These are phyloP conservation scores for Drosophila paracracens DNA, from an alignment of 2,888 invertebrate genomes.

Conservation along the genomic window DNA sequence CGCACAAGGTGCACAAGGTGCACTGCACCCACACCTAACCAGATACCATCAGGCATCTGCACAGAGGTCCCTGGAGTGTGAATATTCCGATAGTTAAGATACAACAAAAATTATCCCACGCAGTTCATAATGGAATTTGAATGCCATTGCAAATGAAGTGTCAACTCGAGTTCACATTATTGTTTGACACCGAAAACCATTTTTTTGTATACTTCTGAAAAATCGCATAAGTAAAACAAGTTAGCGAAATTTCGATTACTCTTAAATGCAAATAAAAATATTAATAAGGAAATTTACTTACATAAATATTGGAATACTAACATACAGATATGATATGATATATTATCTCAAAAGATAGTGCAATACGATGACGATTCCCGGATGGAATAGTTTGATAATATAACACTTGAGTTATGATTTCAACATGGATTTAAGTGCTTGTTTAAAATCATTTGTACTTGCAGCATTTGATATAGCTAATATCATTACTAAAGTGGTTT, in stretches of 20 bases:
- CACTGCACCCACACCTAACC: constrained; percentile 17
- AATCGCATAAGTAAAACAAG: neutral
- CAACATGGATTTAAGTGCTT: neutral
- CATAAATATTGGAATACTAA: neutral
- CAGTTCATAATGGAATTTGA: constrained; percentile 29
- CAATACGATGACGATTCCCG: neutral
- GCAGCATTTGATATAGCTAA: neutral
- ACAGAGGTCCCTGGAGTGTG: constrained; percentile 27
- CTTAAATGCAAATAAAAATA: neutral
- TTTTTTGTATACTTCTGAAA: neutral
- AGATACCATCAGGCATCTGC: constrained; percentile 40
- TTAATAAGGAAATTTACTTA: neutral
- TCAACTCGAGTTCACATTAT: constrained; percentile 24
- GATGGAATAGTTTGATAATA: neutral
- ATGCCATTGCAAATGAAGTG: constrained; percentile 8
- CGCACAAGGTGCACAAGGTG: constrained; percentile 35
- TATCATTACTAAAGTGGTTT: neutral
- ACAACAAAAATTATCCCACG: constrained; percentile 48
- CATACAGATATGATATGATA: neutral
- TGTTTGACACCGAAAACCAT: constrained; percentile 4
- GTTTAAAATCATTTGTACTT: neutral
- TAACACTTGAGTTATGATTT: neutral
- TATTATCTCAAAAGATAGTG: neutral
- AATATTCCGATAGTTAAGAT: constrained; percentile 22
- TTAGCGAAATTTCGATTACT: neutral